phyloP scores from a whole-genome alignment of 2,797 vertebrate species.

The Pachyuromys duprasi region DNA sequence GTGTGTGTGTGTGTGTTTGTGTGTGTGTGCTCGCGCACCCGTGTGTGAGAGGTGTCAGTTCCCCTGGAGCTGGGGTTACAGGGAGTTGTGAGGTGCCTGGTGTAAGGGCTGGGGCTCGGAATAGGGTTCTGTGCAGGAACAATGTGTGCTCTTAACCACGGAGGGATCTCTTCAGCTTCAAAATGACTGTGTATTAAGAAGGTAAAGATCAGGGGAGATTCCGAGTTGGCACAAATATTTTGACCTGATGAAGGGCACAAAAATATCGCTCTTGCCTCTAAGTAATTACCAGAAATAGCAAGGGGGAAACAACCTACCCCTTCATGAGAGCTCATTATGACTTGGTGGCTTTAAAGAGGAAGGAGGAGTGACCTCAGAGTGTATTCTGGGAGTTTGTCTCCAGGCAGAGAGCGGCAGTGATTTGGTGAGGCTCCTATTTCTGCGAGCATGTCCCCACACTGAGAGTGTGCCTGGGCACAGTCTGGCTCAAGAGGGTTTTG shows the following conservation, averaged over 20 bases:
- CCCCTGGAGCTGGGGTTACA: background rate
- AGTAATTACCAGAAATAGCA: slow-evolving; percentile 60
- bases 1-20: background rate
- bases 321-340: background rate
- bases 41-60: background rate
- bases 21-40: background rate
- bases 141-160: background rate
- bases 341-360: slow-evolving; percentile 53
- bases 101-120: background rate
- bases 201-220: slow-evolving; percentile 46
- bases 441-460: background rate
- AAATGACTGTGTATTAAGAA: slow-evolving; percentile 19
- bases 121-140: background rate
- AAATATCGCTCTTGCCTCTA: slow-evolving; percentile 39
- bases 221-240: slow-evolving; percentile 32
- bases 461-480: background rate
- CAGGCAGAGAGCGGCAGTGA: background rate
- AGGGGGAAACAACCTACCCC: background rate
- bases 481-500: background rate
- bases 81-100: background rate
- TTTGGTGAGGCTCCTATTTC: background rate
- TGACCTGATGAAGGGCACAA: slow-evolving; percentile 23
- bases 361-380: background rate
- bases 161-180: background rate
- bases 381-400: slow-evolving; percentile 44